Evolutionary conservation across 2,113 vertebrate species (phyloP).

Genomic region (Seriola aureovittata): DNA sequence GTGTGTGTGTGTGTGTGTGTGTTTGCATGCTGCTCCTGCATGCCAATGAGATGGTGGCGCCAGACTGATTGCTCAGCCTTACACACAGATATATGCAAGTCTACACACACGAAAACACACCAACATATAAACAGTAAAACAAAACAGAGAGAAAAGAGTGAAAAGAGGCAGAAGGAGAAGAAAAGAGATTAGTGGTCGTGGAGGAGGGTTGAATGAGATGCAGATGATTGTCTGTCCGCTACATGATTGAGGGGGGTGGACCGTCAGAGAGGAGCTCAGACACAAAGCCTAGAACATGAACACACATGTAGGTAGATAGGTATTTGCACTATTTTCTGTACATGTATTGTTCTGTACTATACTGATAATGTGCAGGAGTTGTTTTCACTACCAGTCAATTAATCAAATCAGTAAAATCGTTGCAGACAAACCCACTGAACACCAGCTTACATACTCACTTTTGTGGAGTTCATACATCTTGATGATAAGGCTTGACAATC

Average conservation of each 20-base stretch:
- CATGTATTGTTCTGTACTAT: not conserved
- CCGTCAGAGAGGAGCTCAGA: slow-evolving; percentile 16
- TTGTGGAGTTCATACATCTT: not conserved
- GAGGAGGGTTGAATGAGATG: slow-evolving; percentile 28
- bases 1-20: not conserved
- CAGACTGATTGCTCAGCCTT: slow-evolving; percentile 30
- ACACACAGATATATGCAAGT: slow-evolving; percentile 19
- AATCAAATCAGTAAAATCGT: not conserved
- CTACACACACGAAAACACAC: slow-evolving; percentile 15
- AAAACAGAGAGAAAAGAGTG: slow-evolving; percentile 20
- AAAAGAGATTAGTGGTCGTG: slow-evolving; percentile 23
- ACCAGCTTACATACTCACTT: not conserved
- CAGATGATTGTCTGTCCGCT: slow-evolving; percentile 38
- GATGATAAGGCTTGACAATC: no score
- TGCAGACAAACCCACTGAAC: not conserved
- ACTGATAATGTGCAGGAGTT: not conserved
- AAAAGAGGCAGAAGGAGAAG: slow-evolving; percentile 27
- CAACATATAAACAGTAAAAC: slow-evolving; percentile 11
- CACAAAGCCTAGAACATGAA: slow-evolving; percentile 15
- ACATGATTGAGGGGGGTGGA: slow-evolving; percentile 29
- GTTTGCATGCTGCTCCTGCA: slow-evolving; percentile 19
- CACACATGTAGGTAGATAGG: not conserved
- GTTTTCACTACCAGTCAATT: not conserved
- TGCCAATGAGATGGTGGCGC: slow-evolving; percentile 58
- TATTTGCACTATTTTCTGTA: not conserved